Base-by-base conservation (phyloP, 2,113 vertebrate species). In the Percina caprodes region DNA sequence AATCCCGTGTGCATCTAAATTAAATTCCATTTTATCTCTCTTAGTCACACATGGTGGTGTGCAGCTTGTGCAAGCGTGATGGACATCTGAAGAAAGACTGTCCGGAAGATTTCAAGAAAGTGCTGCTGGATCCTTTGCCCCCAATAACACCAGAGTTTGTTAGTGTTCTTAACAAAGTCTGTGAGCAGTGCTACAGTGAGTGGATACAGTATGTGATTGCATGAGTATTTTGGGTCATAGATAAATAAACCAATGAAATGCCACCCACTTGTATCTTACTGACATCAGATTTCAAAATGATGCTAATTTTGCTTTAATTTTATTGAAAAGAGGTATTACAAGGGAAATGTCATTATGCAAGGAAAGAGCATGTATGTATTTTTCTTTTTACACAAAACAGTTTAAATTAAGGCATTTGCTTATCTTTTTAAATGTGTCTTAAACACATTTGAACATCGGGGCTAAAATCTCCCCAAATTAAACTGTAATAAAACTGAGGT, bases 61-160 rank as follows among this genome's bases (percentile, higher is more conserved):
- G 97, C 90, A 96, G 96, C 87, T 93, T 99, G 78, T 99, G 97
- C 88, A 99, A 97, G 88, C 95, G 96, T 46, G 97, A 99, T 74
- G 97, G 97, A 21, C 97, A 99, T 74, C 93, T 97, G 72, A 98
- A 97, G 86, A 96, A 93, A 52, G 97, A 98, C 87, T 99, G 97
- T 83, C 97, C 97, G 1, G 97, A 99, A 85, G 97, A 99, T 91
- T 98, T 99, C 93, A 98, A 97, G 93, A 97, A 96, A 87, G 96
- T 98, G 82, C 94, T 96, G 66, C 95, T 98, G 81, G 95, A 96
- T 8, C 95, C 96, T 58, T 88, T 98, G 76, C 97, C 97, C 55
- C 84, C 88, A 0, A 85, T 97, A 82, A 96, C 96, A 35, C 91
- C 94, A 23, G 96, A 94, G 77, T 99, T 98, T 92, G 92, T 93